phyloP scores from a whole-genome alignment of 1,140 invertebrate species.

The Pachypsylla venusta region DNA sequence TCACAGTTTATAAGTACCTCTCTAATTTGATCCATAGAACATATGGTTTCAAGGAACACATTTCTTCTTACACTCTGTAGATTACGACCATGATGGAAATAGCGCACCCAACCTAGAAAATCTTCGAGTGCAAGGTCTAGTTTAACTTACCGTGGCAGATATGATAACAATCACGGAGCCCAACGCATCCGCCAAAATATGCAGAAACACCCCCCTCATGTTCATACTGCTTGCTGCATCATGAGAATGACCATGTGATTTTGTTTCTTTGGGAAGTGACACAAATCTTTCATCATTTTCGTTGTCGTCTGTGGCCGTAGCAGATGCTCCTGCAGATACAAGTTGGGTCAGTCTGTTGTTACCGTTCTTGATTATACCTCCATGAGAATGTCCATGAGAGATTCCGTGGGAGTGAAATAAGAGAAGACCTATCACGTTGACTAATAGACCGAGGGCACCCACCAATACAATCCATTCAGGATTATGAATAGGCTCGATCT shows the following conservation, averaged over 20 bases:
- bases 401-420: slow-evolving; percentile 68
- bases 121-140: too few relatives aligned
- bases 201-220: slow-evolving; percentile 93
- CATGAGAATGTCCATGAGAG: slow-evolving; percentile 38
- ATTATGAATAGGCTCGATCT: slow-evolving; percentile 67
- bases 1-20: too few relatives aligned
- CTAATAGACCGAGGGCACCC: slow-evolving; percentile 57
- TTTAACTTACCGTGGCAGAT: slow-evolving; percentile 60
- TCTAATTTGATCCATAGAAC: too few relatives aligned
- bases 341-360: slow-evolving; percentile 43
- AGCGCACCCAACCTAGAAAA: too few relatives aligned
- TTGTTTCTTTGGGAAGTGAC: slow-evolving; percentile 28
- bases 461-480: slow-evolving; percentile 59
- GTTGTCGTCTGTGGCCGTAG: slow-evolving; percentile 50
- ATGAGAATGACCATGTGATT: slow-evolving; percentile 36
- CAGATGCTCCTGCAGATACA: slow-evolving; percentile 32
- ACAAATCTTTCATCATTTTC: slow-evolving; percentile 60
- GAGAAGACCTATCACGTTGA: slow-evolving; percentile 68
- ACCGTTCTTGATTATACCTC: slow-evolving; percentile 37
- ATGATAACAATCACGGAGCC: slow-evolving; percentile 93
- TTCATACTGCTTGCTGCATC: slow-evolving; percentile 74
- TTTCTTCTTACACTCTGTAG: too few relatives aligned
- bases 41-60: too few relatives aligned
- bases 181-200: slow-evolving; percentile 90
- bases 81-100: too few relatives aligned